Conservation (phyloP, 2,113 vertebrate genomes). For the Litocranius walleri region DNA sequence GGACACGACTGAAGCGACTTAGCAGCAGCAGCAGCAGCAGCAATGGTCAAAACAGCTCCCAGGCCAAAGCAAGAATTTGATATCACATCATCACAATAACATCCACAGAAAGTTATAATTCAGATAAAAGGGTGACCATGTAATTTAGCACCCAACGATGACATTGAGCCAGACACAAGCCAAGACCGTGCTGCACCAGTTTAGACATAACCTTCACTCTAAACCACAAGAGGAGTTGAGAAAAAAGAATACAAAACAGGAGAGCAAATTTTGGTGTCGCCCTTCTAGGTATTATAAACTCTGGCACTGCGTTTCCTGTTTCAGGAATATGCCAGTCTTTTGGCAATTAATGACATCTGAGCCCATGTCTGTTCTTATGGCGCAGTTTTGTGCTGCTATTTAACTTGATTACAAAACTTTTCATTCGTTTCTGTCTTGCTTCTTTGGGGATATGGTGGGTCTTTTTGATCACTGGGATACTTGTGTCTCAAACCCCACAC, state of each 20-base stretch:
- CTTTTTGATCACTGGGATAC: background rate
- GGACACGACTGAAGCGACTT: too few relatives aligned
- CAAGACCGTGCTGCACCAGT: background rate
- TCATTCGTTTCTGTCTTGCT: background rate
- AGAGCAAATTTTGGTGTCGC: background rate
- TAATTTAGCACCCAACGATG: background rate
- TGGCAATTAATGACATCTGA: background rate
- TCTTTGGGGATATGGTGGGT: background rate
- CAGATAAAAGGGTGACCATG: background rate
- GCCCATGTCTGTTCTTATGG: background rate
- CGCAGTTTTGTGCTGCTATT: background rate
- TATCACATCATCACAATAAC: background rate
- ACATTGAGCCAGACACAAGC: background rate
- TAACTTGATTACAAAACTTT: background rate
- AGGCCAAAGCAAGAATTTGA: background rate
- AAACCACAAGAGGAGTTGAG: background rate
- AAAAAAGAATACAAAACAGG: background rate
- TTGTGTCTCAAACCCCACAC: background rate
- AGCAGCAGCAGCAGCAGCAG: too few relatives aligned
- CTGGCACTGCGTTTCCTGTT: background rate
- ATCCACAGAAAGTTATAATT: background rate
- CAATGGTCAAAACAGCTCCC: background rate
- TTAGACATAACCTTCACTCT: background rate
- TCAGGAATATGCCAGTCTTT: background rate
- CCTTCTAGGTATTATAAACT: background rate